Percentiles rank a stretch among this genome's conserved stretches.
Evolutionary conservation across 2,113 vertebrate species (phyloP).

Genomic region (Leptobrachium ailaonicum): DNA sequence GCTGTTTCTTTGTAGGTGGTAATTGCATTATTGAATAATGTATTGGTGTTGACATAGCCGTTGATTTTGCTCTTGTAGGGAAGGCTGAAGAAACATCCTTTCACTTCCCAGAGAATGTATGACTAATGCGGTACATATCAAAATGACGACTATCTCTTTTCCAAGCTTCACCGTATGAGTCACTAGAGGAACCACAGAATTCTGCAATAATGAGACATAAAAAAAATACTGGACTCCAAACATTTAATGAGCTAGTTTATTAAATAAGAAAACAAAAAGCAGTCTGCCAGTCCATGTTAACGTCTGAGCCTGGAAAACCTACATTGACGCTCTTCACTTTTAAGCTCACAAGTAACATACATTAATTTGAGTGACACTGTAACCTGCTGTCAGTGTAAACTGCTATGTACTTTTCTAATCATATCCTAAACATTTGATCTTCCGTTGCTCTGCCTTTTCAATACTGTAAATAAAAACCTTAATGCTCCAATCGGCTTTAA

Average conservation of each 20-base stretch:
- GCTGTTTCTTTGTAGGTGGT: constrained; percentile 17
- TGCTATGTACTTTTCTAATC: constrained; percentile 32
- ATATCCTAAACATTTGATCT: constrained; percentile 8
- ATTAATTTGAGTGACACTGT: neutral
- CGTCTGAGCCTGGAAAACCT: constrained; percentile 14
- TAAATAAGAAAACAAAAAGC: constrained; percentile 27
- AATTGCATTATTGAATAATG: constrained; percentile 42
- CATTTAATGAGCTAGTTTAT: constrained; percentile 39
- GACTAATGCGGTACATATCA: constrained; percentile 32
- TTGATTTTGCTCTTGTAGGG: constrained; percentile 23
- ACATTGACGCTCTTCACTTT: constrained; percentile 14
- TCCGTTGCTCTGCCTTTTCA: neutral
- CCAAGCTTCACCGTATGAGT: constrained; percentile 30
- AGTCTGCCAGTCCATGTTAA: constrained; percentile 33
- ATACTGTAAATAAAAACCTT: constrained; percentile 20
- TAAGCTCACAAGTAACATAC: constrained; percentile 8
- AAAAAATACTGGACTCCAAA: constrained; percentile 28
- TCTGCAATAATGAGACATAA: constrained; percentile 36
- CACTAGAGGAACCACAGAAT: constrained; percentile 26
- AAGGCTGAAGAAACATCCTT: constrained; percentile 34
- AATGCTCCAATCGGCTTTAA: neutral
- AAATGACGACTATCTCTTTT: constrained; percentile 29
- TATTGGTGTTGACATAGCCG: constrained; percentile 27
- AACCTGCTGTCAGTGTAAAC: constrained; percentile 11
- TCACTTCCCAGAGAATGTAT: constrained; percentile 34